Percentiles rank a stretch among this genome's conserved stretches.
Evolutionary conservation across 2,888 invertebrate genomes (phyloP).

Genomic region (Philonicus albiceps): DNA sequence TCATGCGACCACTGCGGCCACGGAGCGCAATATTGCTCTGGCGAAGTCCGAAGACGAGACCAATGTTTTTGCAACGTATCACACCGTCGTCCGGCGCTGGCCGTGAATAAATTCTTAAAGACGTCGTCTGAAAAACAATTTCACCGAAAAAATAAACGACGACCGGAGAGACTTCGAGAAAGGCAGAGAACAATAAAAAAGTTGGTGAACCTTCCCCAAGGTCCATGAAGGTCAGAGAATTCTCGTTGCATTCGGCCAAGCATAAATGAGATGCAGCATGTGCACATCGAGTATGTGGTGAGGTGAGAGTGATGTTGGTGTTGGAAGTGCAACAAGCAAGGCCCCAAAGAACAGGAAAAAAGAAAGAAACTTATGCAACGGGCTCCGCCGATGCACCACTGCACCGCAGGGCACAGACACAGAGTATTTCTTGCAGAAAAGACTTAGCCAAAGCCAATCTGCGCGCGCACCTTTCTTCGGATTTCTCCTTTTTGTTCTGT

Average conservation of each 20-base stretch:
- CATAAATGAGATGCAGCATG: constrained; percentile 39
- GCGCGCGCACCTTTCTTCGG: constrained; percentile 40
- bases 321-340: constrained; percentile 28
- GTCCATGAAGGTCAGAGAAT: constrained; percentile 51
- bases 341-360: constrained; percentile 17
- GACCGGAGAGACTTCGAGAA: constrained; percentile 23
- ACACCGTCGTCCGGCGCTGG: background rate
- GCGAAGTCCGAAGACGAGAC: background rate
- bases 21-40: background rate
- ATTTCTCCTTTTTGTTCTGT: constrained; percentile 40
- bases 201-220: constrained; percentile 52
- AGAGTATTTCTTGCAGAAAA: background rate
- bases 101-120: constrained; percentile 17
- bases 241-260: constrained; percentile 31
- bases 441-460: constrained; percentile 25
- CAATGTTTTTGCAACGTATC: background rate
- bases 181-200: constrained; percentile 46
- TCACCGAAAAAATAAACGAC: constrained; percentile 44
- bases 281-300: background rate
- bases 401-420: constrained; percentile 23
- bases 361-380: constrained; percentile 37
- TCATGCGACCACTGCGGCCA: background rate
- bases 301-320: background rate
- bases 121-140: constrained; percentile 27
- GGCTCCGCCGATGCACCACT: constrained; percentile 30